Evolutionary conservation across 2,113 vertebrate species (phyloP).

Genomic region (Picathartes gymnocephalus): DNA sequence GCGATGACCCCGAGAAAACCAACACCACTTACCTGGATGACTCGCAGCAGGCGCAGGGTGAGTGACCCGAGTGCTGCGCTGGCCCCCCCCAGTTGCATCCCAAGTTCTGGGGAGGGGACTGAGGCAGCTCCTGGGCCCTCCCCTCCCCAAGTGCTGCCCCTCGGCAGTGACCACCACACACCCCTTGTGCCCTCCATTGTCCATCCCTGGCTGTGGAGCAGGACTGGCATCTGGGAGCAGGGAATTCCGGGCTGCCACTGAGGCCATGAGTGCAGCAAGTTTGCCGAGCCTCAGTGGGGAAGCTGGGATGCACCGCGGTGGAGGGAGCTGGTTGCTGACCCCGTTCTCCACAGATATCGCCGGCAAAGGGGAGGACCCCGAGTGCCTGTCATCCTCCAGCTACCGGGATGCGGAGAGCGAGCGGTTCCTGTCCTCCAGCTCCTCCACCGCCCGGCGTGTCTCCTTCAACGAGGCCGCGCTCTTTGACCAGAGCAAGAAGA

Average conservation of each 20-base stretch:
- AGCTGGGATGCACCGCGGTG: rapidly evolving
- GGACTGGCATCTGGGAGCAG: rapidly evolving
- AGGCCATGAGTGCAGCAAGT: not conserved
- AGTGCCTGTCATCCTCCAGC: slow-evolving; percentile 82
- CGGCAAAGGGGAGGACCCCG: slow-evolving; percentile 87
- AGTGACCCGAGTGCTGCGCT: not conserved
- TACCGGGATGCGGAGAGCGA: slow-evolving; percentile 86
- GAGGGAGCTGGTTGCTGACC: not conserved
- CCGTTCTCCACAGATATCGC: slow-evolving; percentile 79
- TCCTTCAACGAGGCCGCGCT: slow-evolving; percentile 97
- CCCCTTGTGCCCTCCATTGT: not conserved
- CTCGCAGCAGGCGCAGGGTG: slow-evolving; percentile 88
- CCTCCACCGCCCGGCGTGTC: slow-evolving; percentile 85
- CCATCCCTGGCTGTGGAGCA: not conserved
- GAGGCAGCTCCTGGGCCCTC: not conserved
- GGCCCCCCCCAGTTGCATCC: not conserved
- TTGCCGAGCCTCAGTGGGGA: not conserved
- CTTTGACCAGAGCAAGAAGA: slow-evolving; percentile 88
- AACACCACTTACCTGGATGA: slow-evolving; percentile 88
- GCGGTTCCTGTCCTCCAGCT: slow-evolving; percentile 87
- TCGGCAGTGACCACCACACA: rapidly evolving
- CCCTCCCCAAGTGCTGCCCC: not conserved
- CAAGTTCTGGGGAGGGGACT: rapidly evolving
- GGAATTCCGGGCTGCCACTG: rapidly evolving
- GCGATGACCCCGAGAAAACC: slow-evolving; percentile 90